Percentiles rank a stretch among this genome's conserved stretches.
Evolutionary conservation across 2,888 invertebrate species (phyloP).

Genomic region (Arrhopalites spinosus): DNA sequence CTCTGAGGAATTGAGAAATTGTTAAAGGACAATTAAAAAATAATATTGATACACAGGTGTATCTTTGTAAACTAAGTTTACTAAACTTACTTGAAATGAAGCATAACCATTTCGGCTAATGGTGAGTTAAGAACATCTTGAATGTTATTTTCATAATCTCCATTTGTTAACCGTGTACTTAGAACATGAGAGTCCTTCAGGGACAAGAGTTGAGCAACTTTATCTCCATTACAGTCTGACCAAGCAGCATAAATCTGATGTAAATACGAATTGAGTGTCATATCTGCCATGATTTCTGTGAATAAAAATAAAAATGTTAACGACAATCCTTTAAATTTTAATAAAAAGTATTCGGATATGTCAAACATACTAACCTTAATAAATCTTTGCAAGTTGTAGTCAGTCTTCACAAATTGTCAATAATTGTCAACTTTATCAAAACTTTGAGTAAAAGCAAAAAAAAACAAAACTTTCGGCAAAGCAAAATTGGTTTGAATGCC

Average conservation of each 20-base stretch:
- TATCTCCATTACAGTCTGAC: slow-evolving; percentile 68
- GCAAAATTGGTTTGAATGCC: no score
- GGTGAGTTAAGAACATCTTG: slow-evolving; percentile 73
- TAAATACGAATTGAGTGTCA: slow-evolving; percentile 52
- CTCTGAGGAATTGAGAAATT: slow-evolving; percentile 59
- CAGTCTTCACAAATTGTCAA: no score
- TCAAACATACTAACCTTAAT: no score
- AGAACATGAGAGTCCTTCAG: slow-evolving; percentile 70
- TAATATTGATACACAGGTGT: not conserved
- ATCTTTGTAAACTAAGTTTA: not conserved
- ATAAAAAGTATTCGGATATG: no score
- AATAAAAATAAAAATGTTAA: no score
- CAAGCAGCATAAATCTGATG: slow-evolving; percentile 66
- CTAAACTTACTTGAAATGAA: slow-evolving; percentile 71
- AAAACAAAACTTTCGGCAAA: no score
- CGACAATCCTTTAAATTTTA: no score
- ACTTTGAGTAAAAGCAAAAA: no score
- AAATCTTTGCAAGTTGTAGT: no score
- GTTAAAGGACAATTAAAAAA: slow-evolving; percentile 5
- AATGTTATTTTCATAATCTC: slow-evolving; percentile 72
- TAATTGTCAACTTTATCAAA: no score
- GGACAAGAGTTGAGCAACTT: slow-evolving; percentile 63
- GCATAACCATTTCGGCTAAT: slow-evolving; percentile 74
- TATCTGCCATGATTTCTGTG: slow-evolving; percentile 46
- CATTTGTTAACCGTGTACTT: slow-evolving; percentile 71